Conservation (phyloP, 2,113 vertebrate species). For the Potamarius usumacintae region DNA sequence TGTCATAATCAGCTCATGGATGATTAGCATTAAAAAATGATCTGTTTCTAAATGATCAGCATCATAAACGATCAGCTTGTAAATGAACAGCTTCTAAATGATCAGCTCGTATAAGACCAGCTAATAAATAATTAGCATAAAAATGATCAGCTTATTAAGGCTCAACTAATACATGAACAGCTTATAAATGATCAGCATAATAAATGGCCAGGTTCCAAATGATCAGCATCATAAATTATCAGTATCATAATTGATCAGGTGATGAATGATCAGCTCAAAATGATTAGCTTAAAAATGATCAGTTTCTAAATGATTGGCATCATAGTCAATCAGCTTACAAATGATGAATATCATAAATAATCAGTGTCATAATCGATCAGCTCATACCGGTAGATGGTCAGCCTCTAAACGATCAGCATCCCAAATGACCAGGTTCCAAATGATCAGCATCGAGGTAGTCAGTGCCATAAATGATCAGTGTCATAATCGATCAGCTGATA, state of each 20-base stretch:
- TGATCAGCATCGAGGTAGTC: not conserved
- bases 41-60: not conserved
- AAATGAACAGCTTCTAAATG: not conserved
- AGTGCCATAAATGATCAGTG: not conserved
- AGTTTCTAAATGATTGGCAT: not conserved
- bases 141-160: not conserved
- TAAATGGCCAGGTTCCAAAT: not conserved
- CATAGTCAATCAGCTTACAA: not conserved
- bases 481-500: not conserved
- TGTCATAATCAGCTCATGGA: too few species aligned
- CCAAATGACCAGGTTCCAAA: not conserved
- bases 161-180: not conserved
- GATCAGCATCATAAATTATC: not conserved
- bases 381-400: not conserved
- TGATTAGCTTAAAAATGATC: not conserved
- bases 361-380: not conserved
- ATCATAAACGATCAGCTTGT: not conserved
- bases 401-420: not conserved
- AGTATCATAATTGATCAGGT: not conserved
- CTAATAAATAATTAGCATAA: not conserved
- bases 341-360: not conserved
- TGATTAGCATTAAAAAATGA: not conserved
- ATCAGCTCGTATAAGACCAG: not conserved
- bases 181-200: not conserved
- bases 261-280: not conserved